These are phyloP conservation scores for Parazoanthus atlanticus DNA, from an alignment of 92 coral and sea anemone genomes.

Conservation along the genomic window DNA sequence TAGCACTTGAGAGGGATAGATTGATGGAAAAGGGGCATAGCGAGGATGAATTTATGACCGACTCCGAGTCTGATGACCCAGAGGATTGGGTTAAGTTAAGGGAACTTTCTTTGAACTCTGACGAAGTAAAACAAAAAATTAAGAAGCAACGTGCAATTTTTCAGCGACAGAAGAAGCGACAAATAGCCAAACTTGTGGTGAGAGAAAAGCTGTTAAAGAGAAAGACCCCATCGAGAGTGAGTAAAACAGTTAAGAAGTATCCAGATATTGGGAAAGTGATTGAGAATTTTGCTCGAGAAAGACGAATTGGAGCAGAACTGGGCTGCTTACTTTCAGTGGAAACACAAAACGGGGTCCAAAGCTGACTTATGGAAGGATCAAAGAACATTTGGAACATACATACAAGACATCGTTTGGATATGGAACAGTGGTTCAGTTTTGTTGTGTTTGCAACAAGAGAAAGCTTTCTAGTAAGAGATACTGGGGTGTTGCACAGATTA, in stretches of 20 bases:
- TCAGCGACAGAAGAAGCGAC: constrained; percentile 28
- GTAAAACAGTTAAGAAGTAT: constrained; percentile 44
- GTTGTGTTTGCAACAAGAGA: constrained; percentile 50
- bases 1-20: constrained; percentile 3
- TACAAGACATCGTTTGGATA: constrained; percentile 48
- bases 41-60: constrained; percentile 14
- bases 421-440: constrained; percentile 62
- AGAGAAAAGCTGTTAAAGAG: constrained; percentile 25
- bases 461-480: constrained; percentile 52
- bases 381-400: constrained; percentile 50
- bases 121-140: constrained; percentile 30
- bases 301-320: constrained; percentile 63
- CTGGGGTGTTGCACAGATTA: constrained; percentile 55
- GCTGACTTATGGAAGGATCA: constrained; percentile 50
- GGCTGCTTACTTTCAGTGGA: constrained; percentile 55
- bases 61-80: constrained; percentile 53
- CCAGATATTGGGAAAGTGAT: constrained; percentile 64
- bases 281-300: constrained; percentile 52
- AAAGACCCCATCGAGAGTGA: constrained; percentile 31
- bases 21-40: not conserved
- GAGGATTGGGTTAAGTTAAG: constrained; percentile 60
- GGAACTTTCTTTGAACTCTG: constrained; percentile 34
- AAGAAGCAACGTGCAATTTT: constrained; percentile 49
- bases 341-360: constrained; percentile 57
- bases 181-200: too few relatives aligned